phyloP scores from a whole-genome alignment of 2,888 invertebrate species.

The Elmis aenea region DNA sequence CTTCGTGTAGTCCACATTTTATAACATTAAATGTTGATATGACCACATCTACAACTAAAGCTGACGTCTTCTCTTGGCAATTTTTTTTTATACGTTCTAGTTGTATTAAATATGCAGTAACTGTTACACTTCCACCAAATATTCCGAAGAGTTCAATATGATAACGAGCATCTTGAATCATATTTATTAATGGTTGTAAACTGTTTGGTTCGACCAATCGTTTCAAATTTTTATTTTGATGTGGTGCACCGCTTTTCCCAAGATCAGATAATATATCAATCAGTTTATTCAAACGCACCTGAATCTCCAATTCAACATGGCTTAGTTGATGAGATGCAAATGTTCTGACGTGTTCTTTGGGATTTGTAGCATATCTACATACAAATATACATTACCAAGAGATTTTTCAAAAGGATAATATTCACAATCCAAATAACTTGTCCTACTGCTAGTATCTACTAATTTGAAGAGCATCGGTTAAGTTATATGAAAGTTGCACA shows the following conservation, averaged over 20 bases:
- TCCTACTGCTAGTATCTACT: no score
- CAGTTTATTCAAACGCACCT: constrained; percentile 20
- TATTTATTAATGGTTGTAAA: constrained; percentile 30
- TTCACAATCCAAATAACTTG: no score
- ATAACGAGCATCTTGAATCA: constrained; percentile 32
- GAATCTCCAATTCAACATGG: constrained; percentile 17
- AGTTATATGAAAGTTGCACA: no score
- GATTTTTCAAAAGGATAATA: no score
- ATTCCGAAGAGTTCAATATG: constrained; percentile 52
- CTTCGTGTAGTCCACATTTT: constrained; percentile 50
- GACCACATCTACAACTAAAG: constrained; percentile 35
- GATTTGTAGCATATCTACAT: constrained; percentile 50
- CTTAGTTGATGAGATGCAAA: constrained; percentile 26
- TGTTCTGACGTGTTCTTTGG: constrained; percentile 39
- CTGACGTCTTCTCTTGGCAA: constrained; percentile 41
- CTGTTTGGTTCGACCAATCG: constrained; percentile 33
- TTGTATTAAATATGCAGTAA: constrained; percentile 57
- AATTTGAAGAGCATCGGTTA: no score
- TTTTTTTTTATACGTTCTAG: constrained; percentile 58
- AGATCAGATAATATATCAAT: constrained; percentile 9
- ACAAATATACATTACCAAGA: no score
- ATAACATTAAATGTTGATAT: constrained; percentile 47
- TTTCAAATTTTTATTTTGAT: constrained; percentile 17
- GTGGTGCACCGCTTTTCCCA: constrained; percentile 23
- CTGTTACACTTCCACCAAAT: constrained; percentile 57